Base-by-base conservation (phyloP, 2,113 vertebrate genomes). In the Vireo altiloquus region DNA sequence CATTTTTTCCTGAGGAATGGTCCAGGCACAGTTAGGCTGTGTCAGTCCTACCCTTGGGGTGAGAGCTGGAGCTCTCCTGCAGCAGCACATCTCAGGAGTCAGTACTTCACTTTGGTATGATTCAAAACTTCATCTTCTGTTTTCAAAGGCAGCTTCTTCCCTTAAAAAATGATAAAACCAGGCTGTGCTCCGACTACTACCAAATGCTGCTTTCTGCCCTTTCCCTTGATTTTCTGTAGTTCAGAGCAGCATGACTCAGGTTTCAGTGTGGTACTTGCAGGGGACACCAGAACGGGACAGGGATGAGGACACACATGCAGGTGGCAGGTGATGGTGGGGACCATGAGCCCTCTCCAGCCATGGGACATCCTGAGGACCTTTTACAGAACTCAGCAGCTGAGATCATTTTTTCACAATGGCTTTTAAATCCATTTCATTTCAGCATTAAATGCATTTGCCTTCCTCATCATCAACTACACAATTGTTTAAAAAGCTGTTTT, bases 401-500 rank as follows among this genome's bases (percentile, higher is more conserved):
- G 54, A 80, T 61, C 2, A 25, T 59, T 59, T 63, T 64, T 82
- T 78, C 53, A 27, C 1, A 4, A 68, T 63, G 31, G 50, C 50
- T 92, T 96, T 93, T 54, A 77, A 80, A 90, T 74, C 71, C 50
- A 3, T 83, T 90, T 74, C 20, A 39, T 69, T 76, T 61, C 50
- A 52, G 33, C 35, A 47, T 50, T 53, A 57, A 70, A 65, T 53
- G 27, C 42, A n/a, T 15, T 72, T 76, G 50, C 68, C 79, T 83
- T 72, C 28, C 64, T 88, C 92, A 87, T 85, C 78, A 56, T 30
- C 82, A 82, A 0, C 40, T n/a, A 13, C 0, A 1, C 12, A 0
- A 77, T 83, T 44, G 15, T 76, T 92, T 83, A 39, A 78, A 82
- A 92, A 92, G 31, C 59, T 77, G 23, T 4, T 16, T 88, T 65